A percentile compares a stretch with the other conserved stretches of the same genome.
Evolutionary conservation across 2,797 vertebrate genomes (phyloP).

Genomic region (Falco concolor): DNA sequence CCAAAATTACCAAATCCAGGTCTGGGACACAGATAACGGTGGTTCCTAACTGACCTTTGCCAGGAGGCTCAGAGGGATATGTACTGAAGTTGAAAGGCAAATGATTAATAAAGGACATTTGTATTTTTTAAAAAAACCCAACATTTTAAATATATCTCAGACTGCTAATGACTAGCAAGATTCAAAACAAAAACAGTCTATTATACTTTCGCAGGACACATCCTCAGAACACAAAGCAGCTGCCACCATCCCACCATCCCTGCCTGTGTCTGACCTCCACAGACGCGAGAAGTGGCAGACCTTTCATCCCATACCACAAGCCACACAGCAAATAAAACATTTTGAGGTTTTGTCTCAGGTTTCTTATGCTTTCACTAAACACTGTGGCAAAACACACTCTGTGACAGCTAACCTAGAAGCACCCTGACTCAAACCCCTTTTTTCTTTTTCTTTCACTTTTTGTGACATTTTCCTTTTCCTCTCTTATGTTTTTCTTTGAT

Average conservation of each 20-base stretch:
- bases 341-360: conserved; percentile 13
- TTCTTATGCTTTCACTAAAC: conserved; percentile 1
- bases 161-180: neutral
- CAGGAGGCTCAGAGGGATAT: neutral
- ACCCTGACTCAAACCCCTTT: neutral
- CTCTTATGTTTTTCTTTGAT: neutral
- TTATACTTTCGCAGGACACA: neutral
- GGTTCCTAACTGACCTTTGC: neutral
- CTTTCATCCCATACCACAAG: conserved; percentile 40
- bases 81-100: neutral
- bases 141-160: neutral
- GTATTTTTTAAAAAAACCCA: neutral
- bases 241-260: neutral
- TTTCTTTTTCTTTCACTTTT: neutral
- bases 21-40: neutral
- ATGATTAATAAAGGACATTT: neutral
- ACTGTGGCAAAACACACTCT: neutral
- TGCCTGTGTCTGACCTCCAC: neutral
- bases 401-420: neutral
- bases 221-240: neutral
- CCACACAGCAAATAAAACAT: neutral
- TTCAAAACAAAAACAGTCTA: neutral
- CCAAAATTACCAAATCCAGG: neutral
- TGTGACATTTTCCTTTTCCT: neutral
- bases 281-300: neutral